Evolutionary conservation across 2,797 vertebrate species (phyloP).

Genomic region (Sebastiscus tertius): DNA sequence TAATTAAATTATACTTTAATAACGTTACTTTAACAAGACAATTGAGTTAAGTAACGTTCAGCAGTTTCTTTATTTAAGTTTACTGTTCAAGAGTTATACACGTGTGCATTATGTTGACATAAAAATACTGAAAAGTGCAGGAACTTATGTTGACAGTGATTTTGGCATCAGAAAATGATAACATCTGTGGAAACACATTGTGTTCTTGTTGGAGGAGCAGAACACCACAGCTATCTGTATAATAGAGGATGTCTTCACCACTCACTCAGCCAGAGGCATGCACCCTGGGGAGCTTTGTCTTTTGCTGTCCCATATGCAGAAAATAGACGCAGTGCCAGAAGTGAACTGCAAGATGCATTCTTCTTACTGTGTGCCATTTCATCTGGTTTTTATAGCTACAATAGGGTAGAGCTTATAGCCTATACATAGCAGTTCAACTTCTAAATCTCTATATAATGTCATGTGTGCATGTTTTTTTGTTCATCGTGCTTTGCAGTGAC

Average conservation of each 20-base stretch:
- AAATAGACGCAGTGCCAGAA: background rate
- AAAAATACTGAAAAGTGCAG: background rate
- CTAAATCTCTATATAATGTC: background rate
- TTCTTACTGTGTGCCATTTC: background rate
- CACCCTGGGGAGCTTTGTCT: background rate
- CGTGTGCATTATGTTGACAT: background rate
- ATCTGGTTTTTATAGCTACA: background rate
- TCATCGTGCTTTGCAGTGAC: background rate
- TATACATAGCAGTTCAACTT: background rate
- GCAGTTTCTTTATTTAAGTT: background rate
- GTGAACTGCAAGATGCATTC: background rate
- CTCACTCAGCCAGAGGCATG: slow-evolving; percentile 37
- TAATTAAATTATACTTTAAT: background rate
- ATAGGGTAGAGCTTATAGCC: no score
- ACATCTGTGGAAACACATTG: slow-evolving; percentile 30
- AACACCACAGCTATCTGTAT: slow-evolving; percentile 50
- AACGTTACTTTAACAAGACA: rapidly evolving
- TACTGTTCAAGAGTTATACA: background rate
- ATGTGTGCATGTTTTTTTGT: background rate
- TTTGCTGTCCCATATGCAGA: slow-evolving; percentile 11
- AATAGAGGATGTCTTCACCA: slow-evolving; percentile 45
- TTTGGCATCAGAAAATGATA: background rate
- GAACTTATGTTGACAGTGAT: background rate
- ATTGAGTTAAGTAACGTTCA: no score
- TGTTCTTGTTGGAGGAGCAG: slow-evolving; percentile 20